Evolutionary conservation across 2,888 invertebrate genomes (phyloP).

Genomic region (Lordiphosa andalusiaca): DNA sequence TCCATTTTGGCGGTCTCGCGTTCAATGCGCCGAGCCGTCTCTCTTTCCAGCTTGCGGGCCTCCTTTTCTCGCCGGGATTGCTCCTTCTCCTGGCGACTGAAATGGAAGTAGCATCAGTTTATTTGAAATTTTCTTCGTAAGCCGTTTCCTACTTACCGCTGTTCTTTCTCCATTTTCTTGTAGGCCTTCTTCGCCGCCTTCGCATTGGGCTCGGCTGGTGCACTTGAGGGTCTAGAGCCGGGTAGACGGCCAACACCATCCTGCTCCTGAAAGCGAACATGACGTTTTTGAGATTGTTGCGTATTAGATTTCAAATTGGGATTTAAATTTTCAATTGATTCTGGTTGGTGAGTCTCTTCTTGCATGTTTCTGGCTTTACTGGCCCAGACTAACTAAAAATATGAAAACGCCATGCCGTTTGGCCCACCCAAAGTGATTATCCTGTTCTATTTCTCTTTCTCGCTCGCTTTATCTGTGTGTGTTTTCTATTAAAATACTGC

Average conservation of each 20-base stretch:
- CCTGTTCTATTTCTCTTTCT: constrained; percentile 12
- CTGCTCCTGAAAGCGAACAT: constrained; percentile 78
- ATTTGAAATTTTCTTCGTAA: neutral
- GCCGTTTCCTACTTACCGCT: constrained; percentile 60
- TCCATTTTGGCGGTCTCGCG: constrained; percentile 80
- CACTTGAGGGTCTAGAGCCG: constrained; percentile 79
- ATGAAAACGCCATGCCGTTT: constrained; percentile 4
- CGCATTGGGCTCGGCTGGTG: constrained; percentile 79
- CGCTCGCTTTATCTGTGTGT: constrained; percentile 1
- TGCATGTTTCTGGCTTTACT: constrained; percentile 51
- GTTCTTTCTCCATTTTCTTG: constrained; percentile 80
- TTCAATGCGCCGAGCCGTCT: constrained; percentile 78
- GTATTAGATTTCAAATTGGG: constrained; percentile 10
- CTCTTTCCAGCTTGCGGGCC: constrained; percentile 79
- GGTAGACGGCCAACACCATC: constrained; percentile 72
- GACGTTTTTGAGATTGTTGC: constrained; percentile 50
- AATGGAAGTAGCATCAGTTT: neutral
- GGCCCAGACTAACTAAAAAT: constrained; percentile 40
- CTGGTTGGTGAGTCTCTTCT: constrained; percentile 12
- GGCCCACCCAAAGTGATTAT: constrained; percentile 15
- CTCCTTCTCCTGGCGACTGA: constrained; percentile 79
- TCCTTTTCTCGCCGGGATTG: constrained; percentile 79
- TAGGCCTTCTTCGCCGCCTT: constrained; percentile 79
- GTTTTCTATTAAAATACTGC: constrained; percentile 31
- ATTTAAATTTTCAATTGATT: constrained; percentile 1